These are phyloP conservation scores for Hyphantria cunea DNA, from an alignment of 1,140 invertebrate species.

Conservation along the genomic window DNA sequence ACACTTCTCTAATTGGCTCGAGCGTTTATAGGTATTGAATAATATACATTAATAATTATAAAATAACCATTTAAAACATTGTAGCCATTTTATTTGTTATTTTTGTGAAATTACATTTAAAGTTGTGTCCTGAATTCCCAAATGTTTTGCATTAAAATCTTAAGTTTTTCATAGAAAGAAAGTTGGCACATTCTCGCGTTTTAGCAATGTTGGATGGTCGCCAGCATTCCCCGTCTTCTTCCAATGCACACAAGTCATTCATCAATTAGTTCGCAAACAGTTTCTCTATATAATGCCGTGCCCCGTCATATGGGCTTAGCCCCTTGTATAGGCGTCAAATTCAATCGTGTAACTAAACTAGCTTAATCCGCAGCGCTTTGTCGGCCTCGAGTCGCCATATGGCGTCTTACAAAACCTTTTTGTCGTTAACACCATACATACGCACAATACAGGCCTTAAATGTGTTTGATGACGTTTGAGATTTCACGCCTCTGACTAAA, in stretches of 20 bases:
- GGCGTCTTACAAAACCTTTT: constrained; percentile 27
- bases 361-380: constrained; percentile 57
- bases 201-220: constrained; percentile 14
- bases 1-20: too few relatives aligned
- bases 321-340: constrained; percentile 42
- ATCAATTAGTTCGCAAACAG: constrained; percentile 40
- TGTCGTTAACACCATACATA: constrained; percentile 9
- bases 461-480: constrained; percentile 54
- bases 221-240: constrained; percentile 15
- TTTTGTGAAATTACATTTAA: not conserved
- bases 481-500: constrained; percentile 52
- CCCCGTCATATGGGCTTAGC: constrained; percentile 26
- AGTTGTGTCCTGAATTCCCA: too few relatives aligned
- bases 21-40: too few relatives aligned
- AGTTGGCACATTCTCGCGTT: constrained; percentile 23
- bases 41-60: too few relatives aligned
- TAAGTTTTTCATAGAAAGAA: constrained; percentile 1
- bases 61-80: too few relatives aligned
- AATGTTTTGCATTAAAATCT: too few relatives aligned
- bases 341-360: constrained; percentile 47
- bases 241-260: constrained; percentile 19
- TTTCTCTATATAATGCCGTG: constrained; percentile 19
- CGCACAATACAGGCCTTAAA: constrained; percentile 48
- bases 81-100: too few relatives aligned
- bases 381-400: constrained; percentile 27